These are phyloP conservation scores for Irena cyanogastra DNA, from an alignment of 2,113 vertebrate species.

Conservation along the genomic window DNA sequence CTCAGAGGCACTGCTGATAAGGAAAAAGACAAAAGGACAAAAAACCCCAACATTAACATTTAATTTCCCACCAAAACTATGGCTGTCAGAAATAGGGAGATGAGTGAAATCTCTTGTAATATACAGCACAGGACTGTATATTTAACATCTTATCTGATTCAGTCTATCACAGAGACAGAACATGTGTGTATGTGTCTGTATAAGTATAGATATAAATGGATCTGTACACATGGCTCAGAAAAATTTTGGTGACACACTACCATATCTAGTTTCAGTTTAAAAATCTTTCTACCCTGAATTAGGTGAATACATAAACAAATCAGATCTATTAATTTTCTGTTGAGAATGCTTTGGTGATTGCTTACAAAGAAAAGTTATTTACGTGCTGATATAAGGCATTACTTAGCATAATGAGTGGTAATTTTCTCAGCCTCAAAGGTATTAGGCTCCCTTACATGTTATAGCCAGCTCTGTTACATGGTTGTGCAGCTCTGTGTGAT, in stretches of 20 bases:
- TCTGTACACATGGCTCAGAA: background rate
- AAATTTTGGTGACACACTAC: constrained; percentile 23
- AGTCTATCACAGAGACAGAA: constrained; percentile 19
- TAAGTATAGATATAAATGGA: constrained; percentile 18
- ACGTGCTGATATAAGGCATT: constrained; percentile 53
- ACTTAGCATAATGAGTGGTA: constrained; percentile 55
- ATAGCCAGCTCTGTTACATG: background rate
- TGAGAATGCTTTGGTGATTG: constrained; percentile 45
- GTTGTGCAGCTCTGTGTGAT: background rate
- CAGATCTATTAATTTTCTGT: constrained; percentile 59
- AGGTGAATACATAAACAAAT: constrained; percentile 63
- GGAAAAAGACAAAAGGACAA: constrained; percentile 69
- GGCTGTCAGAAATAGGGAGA: constrained; percentile 28
- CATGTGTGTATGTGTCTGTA: background rate
- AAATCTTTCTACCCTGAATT: constrained; percentile 45
- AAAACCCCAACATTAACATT: constrained; percentile 65
- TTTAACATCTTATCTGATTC: constrained; percentile 49
- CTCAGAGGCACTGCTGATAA: constrained; percentile 68
- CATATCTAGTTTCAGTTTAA: constrained; percentile 17
- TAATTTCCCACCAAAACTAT: constrained; percentile 60
- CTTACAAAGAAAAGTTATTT: constrained; percentile 61
- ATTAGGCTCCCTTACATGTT: background rate
- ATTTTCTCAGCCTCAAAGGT: constrained; percentile 37
- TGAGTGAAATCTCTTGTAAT: constrained; percentile 14
- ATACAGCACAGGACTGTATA: background rate